Percentiles rank a stretch among this genome's conserved stretches.
These are phyloP conservation scores for Ptychobarbus kaznakovi DNA, from an alignment of 2,797 vertebrate genomes.

Conservation along the genomic window DNA sequence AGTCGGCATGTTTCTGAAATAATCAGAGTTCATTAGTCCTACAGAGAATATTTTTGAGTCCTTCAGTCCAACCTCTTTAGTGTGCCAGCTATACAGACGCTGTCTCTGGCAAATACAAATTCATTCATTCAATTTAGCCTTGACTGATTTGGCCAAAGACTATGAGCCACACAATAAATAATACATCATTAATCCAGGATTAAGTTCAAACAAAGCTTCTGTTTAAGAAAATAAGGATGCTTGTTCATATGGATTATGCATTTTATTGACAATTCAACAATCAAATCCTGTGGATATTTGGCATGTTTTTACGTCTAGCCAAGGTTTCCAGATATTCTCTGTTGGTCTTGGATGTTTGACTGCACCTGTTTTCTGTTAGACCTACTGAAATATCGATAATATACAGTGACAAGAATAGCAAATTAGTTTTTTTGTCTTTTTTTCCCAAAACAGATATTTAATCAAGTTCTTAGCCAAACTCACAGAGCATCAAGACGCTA, in stretches of 20 bases:
- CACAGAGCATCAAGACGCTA: slow-evolving; percentile 91
- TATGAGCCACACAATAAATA: neutral
- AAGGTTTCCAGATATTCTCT: neutral
- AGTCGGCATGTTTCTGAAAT: slow-evolving; percentile 22
- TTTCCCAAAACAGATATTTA: slow-evolving; percentile 84
- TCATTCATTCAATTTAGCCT: neutral
- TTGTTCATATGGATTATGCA: neutral
- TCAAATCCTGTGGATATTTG: neutral
- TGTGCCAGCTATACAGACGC: neutral
- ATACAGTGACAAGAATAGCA: slow-evolving; percentile 12
- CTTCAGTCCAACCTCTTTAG: slow-evolving; percentile 5
- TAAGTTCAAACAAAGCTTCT: neutral
- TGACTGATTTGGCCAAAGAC: neutral
- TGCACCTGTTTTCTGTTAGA: slow-evolving; percentile 10
- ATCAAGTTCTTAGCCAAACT: slow-evolving; percentile 96
- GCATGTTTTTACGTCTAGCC: neutral
- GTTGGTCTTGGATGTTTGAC: neutral
- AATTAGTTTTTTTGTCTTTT: neutral
- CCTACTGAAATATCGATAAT: slow-evolving; percentile 53
- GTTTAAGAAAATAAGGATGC: neutral
- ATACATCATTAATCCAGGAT: neutral
- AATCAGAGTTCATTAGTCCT: slow-evolving; percentile 21
- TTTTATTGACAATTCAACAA: neutral
- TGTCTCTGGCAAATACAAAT: neutral
- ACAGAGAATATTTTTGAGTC: neutral